Conservation (phyloP, 2,888 invertebrate species). For the Pyrrhosoma nymphula region DNA sequence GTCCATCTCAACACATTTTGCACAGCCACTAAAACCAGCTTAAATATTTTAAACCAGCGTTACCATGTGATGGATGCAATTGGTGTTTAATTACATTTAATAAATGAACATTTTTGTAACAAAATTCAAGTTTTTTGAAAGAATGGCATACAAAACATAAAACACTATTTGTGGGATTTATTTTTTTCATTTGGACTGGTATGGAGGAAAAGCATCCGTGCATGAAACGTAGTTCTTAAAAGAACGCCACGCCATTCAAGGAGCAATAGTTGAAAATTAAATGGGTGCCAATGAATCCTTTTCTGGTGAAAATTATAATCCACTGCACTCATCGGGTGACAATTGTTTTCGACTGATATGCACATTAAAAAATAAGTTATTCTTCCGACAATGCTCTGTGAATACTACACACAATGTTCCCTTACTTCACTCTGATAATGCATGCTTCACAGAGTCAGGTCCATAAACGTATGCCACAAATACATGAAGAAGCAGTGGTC, state of each 20-base stretch:
- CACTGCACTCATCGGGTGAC: neutral
- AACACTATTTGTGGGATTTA: neutral
- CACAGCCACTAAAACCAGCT: slow-evolving; percentile 37
- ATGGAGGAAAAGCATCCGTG: neutral
- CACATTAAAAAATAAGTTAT: neutral
- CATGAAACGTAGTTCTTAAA: neutral
- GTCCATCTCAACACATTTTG: slow-evolving; percentile 44
- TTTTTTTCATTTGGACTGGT: neutral
- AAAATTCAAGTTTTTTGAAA: neutral
- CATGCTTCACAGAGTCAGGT: neutral
- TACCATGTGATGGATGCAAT: neutral
- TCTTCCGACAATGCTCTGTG: no score
- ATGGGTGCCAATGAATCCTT: neutral
- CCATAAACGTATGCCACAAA: neutral
- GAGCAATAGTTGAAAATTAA: neutral
- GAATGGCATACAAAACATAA: neutral
- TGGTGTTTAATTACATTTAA: slow-evolving; percentile 15
- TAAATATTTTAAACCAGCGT: slow-evolving; percentile 29
- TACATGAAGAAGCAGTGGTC: neutral
- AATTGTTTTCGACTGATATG: neutral
- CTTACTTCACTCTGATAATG: neutral
- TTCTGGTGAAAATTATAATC: neutral
- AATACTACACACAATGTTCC: neutral
- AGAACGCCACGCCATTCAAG: neutral
- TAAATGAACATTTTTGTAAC: neutral